These are phyloP conservation scores for Macaria notata DNA, from an alignment of 2,888 invertebrate species.

Conservation along the genomic window DNA sequence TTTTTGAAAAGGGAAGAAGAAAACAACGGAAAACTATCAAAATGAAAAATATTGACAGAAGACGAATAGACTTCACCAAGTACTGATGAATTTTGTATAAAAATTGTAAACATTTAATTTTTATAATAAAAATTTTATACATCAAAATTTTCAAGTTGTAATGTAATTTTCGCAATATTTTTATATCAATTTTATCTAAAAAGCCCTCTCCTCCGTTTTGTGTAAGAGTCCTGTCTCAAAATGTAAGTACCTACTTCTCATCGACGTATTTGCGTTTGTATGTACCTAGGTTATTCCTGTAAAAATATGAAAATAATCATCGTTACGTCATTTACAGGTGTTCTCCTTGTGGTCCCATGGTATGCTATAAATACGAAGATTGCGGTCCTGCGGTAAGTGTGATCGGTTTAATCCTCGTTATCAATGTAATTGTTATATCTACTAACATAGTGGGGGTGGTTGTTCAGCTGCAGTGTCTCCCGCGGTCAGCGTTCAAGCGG, in stretches of 20 bases:
- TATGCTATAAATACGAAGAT: constrained; percentile 79
- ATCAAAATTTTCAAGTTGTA: constrained; percentile 47
- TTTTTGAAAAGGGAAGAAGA: constrained; percentile 38
- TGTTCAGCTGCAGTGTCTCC: constrained; percentile 73
- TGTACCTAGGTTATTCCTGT: too few relatives aligned
- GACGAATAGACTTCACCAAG: constrained; percentile 42
- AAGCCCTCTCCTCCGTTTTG: constrained; percentile 34
- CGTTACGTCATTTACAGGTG: constrained; percentile 50
- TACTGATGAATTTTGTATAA: constrained; percentile 54
- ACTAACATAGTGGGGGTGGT: constrained; percentile 2
- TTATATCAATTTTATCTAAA: constrained; percentile 33
- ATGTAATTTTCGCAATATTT: constrained; percentile 35
- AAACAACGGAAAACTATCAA: constrained; percentile 30
- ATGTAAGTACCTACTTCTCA: constrained; percentile 38
- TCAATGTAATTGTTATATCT: too few relatives aligned
- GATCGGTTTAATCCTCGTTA: too few relatives aligned
- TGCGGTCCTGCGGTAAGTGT: constrained; percentile 72
- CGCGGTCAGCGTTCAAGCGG: constrained; percentile 78
- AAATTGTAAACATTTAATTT: constrained; percentile 44
- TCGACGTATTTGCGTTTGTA: too few relatives aligned
- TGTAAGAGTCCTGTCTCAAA: constrained; percentile 21
- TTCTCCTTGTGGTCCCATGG: constrained; percentile 75
- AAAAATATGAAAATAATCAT: neutral
- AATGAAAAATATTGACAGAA: constrained; percentile 51
- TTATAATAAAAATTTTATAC: constrained; percentile 38